A percentile compares a stretch with the other conserved stretches of the same genome.
Evolutionary conservation across 2,113 vertebrate genomes (phyloP).

Genomic region (Willisornis vidua): DNA sequence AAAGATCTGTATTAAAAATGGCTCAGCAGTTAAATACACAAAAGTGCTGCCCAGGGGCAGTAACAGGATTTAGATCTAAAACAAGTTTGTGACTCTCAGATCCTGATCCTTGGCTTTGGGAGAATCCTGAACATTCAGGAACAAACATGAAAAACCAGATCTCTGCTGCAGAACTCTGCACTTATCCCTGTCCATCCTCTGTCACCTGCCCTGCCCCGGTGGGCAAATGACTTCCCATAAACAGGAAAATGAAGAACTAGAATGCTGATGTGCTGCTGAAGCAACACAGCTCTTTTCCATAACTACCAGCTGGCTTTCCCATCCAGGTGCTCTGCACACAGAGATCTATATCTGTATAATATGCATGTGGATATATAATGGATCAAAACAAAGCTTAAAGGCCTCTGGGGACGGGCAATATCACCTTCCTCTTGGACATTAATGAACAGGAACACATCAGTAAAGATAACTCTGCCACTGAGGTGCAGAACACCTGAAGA

Average conservation of each 20-base stretch:
- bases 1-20: neutral
- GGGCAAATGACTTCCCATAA: neutral
- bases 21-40: neutral
- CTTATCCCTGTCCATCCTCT: neutral
- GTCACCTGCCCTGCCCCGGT: neutral
- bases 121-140: neutral
- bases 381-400: constrained; percentile 35
- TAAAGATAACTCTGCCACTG: neutral
- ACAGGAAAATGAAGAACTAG: neutral
- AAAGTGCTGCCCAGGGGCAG: constrained; percentile 5
- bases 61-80: neutral
- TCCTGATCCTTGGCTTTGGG: neutral
- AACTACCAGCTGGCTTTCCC: neutral
- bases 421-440: neutral
- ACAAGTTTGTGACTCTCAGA: neutral
- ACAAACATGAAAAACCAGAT: neutral
- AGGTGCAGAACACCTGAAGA: neutral
- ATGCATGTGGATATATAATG: constrained; percentile 5
- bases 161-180: neutral
- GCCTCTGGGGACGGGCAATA: neutral
- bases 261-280: neutral
- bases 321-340: constrained; percentile 8
- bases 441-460: neutral
- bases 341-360: neutral
- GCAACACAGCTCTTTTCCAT: neutral